Conservation (phyloP, 2,113 vertebrate genomes). For the Cynoglossus semilaevis region DNA sequence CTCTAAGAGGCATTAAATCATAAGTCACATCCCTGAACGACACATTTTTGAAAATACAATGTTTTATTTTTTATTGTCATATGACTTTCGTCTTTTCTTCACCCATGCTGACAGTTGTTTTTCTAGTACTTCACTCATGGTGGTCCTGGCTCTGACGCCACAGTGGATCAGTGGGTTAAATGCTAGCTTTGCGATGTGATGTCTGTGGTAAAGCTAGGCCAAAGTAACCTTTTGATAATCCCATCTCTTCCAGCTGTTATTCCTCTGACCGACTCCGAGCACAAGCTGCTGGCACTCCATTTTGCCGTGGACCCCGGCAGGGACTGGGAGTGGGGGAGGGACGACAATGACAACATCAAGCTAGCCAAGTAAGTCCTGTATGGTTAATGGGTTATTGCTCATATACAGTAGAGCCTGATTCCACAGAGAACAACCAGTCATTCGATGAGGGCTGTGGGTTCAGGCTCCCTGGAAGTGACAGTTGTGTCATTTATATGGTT, state of each 20-base stretch:
- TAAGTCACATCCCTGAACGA: too few species aligned
- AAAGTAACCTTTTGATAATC: slow-evolving; percentile 44
- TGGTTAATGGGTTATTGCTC: slow-evolving; percentile 19
- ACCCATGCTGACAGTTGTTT: too few species aligned
- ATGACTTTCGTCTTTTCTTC: too few species aligned
- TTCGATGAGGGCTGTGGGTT: slow-evolving; percentile 36
- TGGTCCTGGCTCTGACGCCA: neutral
- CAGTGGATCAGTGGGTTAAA: slow-evolving; percentile 3
- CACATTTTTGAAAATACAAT: too few species aligned
- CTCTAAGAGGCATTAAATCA: too few species aligned
- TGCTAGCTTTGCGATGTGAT: neutral
- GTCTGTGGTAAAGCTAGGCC: slow-evolving; percentile 26
- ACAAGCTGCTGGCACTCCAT: slow-evolving; percentile 96
- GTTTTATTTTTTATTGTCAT: too few species aligned
- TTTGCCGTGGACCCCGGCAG: slow-evolving; percentile 96
- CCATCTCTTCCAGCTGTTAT: slow-evolving; percentile 87
- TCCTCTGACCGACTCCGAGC: slow-evolving; percentile 96
- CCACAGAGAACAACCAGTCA: slow-evolving; percentile 5
- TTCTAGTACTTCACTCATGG: too few species aligned
- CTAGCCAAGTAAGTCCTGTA: slow-evolving; percentile 87
- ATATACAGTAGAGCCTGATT: slow-evolving; percentile 19
- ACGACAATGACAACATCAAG: slow-evolving; percentile 91
- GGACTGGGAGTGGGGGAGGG: slow-evolving; percentile 97
- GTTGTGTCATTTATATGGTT: slow-evolving; percentile 36
- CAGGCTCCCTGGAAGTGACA: slow-evolving; percentile 46